Evolutionary conservation across 2,888 invertebrate genomes (phyloP).

Genomic region (Kryphioiulus occultus): DNA sequence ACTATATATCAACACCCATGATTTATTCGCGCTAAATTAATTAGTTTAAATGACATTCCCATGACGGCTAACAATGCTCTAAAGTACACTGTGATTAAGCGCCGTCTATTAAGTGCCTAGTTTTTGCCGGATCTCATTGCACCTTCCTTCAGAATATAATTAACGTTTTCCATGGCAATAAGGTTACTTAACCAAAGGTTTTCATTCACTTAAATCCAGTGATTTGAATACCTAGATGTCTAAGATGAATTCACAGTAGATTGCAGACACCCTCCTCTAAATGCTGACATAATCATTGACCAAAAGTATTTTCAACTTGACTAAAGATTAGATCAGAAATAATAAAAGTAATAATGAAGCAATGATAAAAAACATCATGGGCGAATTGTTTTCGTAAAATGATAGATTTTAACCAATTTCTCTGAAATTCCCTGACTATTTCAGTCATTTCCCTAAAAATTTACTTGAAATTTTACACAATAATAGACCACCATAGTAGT

Average conservation of each 20-base stretch:
- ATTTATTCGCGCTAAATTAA: constrained; percentile 32
- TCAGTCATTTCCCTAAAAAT: too few species aligned
- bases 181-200: background rate
- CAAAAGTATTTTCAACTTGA: too few species aligned
- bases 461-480: too few species aligned
- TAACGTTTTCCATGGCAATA: background rate
- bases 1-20: constrained; percentile 37
- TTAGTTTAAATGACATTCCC: constrained; percentile 36
- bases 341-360: too few species aligned
- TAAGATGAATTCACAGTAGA: background rate
- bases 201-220: background rate
- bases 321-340: too few species aligned
- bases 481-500: too few species aligned
- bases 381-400: too few species aligned
- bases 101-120: background rate
- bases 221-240: background rate
- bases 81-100: constrained; percentile 27
- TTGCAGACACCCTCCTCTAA: too few species aligned
- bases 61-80: constrained; percentile 27
- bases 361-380: too few species aligned
- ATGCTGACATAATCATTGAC: too few species aligned
- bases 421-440: too few species aligned
- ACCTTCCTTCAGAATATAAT: constrained; percentile 3
- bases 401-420: too few species aligned
- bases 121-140: constrained; percentile 1